Base-by-base conservation (phyloP, 1,140 invertebrate species). In the honey bee (Apis mellifera) region DNA sequence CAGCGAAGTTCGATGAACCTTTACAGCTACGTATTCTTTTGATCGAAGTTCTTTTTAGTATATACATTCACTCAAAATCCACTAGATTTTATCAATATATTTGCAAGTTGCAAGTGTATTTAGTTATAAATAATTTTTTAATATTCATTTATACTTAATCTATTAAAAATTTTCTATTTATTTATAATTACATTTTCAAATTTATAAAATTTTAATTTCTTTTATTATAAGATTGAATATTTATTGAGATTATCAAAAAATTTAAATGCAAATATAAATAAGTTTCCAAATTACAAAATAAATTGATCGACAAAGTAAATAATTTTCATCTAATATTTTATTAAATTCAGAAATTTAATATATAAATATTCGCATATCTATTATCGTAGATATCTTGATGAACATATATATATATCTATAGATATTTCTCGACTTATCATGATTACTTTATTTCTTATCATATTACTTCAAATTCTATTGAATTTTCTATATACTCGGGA, bases 1-100 rank as follows among this genome's bases (percentile, higher is more conserved):
- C 75, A 62, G 15, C 84, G 77, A 83, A 74, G 87, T 89, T 89
- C 88, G 85, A 89, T 89, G 88, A 89, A 89, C 88, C 87, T 83
- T 86, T 78, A 73, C 66, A 72, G 73, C 68, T 84, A 73, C 32
- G 81, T 88, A 81, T 73, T 75, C 78, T 75, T 84, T 74, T 80
- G 84, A 86, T 89, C 52, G 77, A 85, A 83, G 57, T 70, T 83
- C 86, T 64, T 23, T 59, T 42, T 19, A 57, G 59, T 71, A 59
- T 71, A 59, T 66, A 64, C 65, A 75, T 83, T 82, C 71, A 71
- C 70, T 86, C 69, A 83, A 87, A 87, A 86, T 87, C 73, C 72
- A 59, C 65, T 23, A 64, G 48, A n/a, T 55, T 70, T 79, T 54
- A 50, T 69, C 48, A 59, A 48, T 72, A 69, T 42, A 69, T 26